phyloP scores from a whole-genome alignment of 2,888 invertebrate species.

The Phasia obesa region DNA sequence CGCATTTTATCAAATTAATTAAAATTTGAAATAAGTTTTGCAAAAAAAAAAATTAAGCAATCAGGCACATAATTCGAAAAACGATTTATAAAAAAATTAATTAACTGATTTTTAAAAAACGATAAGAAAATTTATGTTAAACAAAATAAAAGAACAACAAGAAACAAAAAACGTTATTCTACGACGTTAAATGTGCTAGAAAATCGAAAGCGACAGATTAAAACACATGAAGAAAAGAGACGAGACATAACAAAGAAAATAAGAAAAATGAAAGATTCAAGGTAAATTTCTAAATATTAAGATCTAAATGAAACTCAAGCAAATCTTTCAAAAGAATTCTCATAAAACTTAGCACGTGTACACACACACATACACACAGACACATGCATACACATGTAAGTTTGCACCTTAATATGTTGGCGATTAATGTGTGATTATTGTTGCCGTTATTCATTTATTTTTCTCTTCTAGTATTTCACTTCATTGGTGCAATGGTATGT shows the following conservation, averaged over 20 bases:
- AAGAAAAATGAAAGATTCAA: conserved; percentile 47
- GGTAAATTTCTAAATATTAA: conserved; percentile 19
- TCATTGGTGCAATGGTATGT: conserved; percentile 5
- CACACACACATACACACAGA: conserved; percentile 7
- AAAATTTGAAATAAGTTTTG: too few relatives aligned
- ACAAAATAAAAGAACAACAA: conserved; percentile 11
- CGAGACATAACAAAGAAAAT: conserved; percentile 25
- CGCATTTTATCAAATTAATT: too few relatives aligned
- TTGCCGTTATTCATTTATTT: conserved; percentile 1
- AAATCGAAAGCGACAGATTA: conserved; percentile 20
- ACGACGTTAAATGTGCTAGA: too few relatives aligned
- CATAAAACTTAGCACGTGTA: not conserved
- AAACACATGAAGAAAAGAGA: not conserved
- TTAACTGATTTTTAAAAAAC: not conserved
- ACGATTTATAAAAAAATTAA: too few relatives aligned
- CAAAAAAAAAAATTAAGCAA: too few relatives aligned
- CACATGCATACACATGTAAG: too few relatives aligned
- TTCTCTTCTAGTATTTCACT: conserved; percentile 6
- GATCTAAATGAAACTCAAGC: too few relatives aligned
- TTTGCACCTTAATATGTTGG: too few relatives aligned
- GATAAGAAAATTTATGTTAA: conserved; percentile 8
- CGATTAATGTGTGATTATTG: conserved; percentile 38
- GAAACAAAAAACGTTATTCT: conserved; percentile 40
- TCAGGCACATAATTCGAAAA: too few relatives aligned
- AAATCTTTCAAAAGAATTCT: too few relatives aligned